A percentile compares a stretch with the other conserved stretches of the same genome.
Evolutionary conservation across 2,797 vertebrate genomes (phyloP).

Genomic region (Mormyrops attenuatus): DNA sequence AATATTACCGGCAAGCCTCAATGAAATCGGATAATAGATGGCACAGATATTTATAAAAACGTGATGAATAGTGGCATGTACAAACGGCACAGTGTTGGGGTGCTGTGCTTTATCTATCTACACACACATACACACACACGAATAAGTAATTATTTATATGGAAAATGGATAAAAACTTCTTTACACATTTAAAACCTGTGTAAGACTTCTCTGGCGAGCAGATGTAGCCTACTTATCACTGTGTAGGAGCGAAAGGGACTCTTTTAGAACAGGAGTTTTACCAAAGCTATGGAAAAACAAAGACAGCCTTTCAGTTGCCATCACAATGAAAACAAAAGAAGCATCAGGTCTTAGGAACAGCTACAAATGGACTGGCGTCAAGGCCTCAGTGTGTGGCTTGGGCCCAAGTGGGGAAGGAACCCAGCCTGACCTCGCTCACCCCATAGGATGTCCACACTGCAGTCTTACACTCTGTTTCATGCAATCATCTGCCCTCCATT

Average conservation of each 20-base stretch:
- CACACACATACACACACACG: not conserved
- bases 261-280: not conserved
- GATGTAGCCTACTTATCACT: not conserved
- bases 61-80: not conserved
- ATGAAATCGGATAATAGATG: not conserved
- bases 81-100: not conserved
- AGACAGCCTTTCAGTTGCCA: not conserved
- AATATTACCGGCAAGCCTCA: not conserved
- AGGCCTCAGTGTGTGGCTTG: not conserved
- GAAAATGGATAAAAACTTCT: not conserved
- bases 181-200: not conserved
- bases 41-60: not conserved
- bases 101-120: not conserved
- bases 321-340: constrained; percentile 1
- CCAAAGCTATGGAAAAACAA: not conserved
- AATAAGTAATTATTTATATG: not conserved
- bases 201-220: not conserved
- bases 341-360: not conserved
- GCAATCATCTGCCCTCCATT: not conserved
- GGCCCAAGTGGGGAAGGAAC: not conserved
- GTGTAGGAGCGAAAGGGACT: not conserved
- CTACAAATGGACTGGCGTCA: not conserved
- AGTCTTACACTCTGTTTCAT: not conserved
- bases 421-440: not conserved
- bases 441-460: not conserved